Conservation (phyloP, 1,140 invertebrate species). For the Anagrus nilaparvatae region DNA sequence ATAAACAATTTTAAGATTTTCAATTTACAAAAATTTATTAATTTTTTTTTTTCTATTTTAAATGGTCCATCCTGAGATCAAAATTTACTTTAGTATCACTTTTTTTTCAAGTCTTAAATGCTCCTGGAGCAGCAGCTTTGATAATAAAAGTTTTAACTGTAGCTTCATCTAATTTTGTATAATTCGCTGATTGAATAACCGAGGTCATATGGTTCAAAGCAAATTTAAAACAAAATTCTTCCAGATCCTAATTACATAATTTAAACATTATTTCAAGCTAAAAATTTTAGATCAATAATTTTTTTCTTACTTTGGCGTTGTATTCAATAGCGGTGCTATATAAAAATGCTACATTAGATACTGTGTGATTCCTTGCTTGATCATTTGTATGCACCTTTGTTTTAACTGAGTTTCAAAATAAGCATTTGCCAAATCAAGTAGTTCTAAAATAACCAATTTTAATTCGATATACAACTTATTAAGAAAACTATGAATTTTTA, state of each 20-base stretch:
- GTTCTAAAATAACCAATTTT: slow-evolving; percentile 41
- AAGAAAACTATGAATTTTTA: too few species aligned
- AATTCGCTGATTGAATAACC: slow-evolving; percentile 53
- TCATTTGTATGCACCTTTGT: slow-evolving; percentile 48
- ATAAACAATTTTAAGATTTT: too few species aligned
- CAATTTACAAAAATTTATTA: too few species aligned
- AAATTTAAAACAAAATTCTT: slow-evolving; percentile 53
- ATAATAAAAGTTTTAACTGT: slow-evolving; percentile 53
- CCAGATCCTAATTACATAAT: slow-evolving; percentile 51
- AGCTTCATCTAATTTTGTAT: slow-evolving; percentile 49
- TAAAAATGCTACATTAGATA: slow-evolving; percentile 53
- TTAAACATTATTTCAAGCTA: too few species aligned
- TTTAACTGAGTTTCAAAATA: slow-evolving; percentile 56
- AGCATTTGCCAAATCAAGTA: slow-evolving; percentile 56
- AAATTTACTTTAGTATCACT: too few species aligned
- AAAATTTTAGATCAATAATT: too few species aligned
- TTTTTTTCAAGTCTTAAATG: slow-evolving; percentile 47
- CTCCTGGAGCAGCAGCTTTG: slow-evolving; percentile 49
- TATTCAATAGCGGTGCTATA: slow-evolving; percentile 58
- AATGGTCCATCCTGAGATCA: too few species aligned
- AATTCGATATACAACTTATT: too few species aligned
- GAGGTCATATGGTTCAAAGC: slow-evolving; percentile 58
- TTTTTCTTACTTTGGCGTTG: slow-evolving; percentile 45
- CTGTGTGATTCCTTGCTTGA: slow-evolving; percentile 53
- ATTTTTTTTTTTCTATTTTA: too few species aligned